Conservation (phyloP, 2,888 invertebrate genomes). For the Bedellia somnulentella region DNA sequence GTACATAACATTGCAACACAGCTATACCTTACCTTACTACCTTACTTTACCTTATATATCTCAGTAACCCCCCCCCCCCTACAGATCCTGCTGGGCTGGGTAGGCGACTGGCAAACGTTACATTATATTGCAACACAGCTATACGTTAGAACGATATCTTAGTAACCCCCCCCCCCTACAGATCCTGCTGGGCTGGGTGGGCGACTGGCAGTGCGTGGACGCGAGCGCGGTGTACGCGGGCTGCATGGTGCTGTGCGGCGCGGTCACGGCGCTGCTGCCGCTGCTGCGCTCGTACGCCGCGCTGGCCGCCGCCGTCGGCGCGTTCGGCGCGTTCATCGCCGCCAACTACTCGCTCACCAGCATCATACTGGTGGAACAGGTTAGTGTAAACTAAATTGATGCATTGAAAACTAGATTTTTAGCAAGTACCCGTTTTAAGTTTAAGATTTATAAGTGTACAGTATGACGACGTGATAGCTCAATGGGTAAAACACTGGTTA, state of each 20-base stretch:
- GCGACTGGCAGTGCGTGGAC: conserved; percentile 79
- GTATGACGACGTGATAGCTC: too few relatives aligned
- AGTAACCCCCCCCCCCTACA: conserved; percentile 23
- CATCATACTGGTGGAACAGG: conserved; percentile 85
- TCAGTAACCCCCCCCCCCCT: conserved; percentile 11
- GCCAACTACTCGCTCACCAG: conserved; percentile 91
- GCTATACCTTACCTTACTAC: too few relatives aligned
- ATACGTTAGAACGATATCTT: neutral
- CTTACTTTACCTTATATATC: too few relatives aligned
- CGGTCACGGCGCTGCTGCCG: conserved; percentile 40
- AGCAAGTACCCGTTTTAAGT: too few relatives aligned
- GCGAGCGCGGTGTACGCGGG: conserved; percentile 78
- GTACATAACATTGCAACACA: too few relatives aligned
- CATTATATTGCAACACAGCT: too few relatives aligned
- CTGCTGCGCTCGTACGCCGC: conserved; percentile 35
- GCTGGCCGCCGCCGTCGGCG: conserved; percentile 68
- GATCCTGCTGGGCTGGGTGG: conserved; percentile 85
- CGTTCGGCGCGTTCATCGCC: conserved; percentile 87
- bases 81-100: conserved; percentile 82
- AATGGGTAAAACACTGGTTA: too few relatives aligned
- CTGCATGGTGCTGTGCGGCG: conserved; percentile 75
- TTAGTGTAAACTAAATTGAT: too few relatives aligned
- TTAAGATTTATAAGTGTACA: too few relatives aligned
- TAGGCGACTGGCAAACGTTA: too few relatives aligned
- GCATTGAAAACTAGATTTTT: too few relatives aligned